Evolutionary conservation across 2,797 vertebrate species (phyloP).

Genomic region (Enteromius mattozi): DNA sequence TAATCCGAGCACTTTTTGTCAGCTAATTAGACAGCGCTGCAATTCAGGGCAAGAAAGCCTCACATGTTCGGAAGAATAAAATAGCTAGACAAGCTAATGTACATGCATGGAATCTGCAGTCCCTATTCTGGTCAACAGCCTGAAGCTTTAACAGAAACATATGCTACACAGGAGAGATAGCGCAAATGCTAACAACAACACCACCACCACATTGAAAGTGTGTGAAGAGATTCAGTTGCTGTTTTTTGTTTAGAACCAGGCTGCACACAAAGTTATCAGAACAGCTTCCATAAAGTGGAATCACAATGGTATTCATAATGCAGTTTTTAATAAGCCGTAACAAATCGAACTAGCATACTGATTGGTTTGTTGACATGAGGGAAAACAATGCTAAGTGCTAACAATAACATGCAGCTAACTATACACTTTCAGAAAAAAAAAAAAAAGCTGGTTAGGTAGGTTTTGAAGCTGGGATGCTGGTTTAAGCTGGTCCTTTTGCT

Average conservation of each 20-base stretch:
- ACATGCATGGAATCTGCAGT: background rate
- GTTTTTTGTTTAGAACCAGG: background rate
- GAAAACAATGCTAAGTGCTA: background rate
- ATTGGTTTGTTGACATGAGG: background rate
- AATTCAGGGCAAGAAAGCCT: background rate
- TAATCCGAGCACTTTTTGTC: constrained; percentile 23
- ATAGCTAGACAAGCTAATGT: background rate
- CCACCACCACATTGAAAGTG: background rate
- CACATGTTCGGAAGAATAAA: constrained; percentile 7
- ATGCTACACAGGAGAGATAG: background rate
- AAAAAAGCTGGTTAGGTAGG: too few relatives aligned
- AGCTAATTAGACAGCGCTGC: constrained; percentile 32
- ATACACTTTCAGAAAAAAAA: background rate
- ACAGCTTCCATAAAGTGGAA: background rate
- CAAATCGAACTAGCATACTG: background rate
- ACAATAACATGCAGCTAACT: background rate
- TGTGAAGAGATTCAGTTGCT: background rate
- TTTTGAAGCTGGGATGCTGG: too few relatives aligned
- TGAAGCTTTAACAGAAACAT: constrained; percentile 1
- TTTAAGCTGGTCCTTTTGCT: too few relatives aligned
- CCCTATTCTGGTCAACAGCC: background rate
- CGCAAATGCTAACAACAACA: background rate
- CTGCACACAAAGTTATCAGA: background rate
- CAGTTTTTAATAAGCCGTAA: background rate
- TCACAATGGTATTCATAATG: background rate